Base-by-base conservation (phyloP, 2,797 vertebrate species). In the Parambassis ranga region DNA sequence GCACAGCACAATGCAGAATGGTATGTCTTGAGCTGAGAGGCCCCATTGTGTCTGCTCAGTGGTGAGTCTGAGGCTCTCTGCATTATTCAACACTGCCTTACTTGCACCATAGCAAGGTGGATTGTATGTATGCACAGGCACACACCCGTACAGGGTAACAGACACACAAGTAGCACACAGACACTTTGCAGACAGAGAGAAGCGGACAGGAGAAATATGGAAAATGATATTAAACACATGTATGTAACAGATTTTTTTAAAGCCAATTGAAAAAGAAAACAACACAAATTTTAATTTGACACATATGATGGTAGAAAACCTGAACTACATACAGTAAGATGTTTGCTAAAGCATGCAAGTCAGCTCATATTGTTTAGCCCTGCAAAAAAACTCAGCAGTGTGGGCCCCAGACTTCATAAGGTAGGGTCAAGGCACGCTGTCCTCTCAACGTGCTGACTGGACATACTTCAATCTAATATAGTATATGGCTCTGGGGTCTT, bases 31-130 rank as follows among this genome's bases (percentile, higher is more conserved):
- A 72, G 64, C 64, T 63, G 65, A 71, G 81, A 75, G 82, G 76
- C 70, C 64, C 65, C 77, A 75, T 83, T 79, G 76, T 76, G 61
- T 72, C 65, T 53, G 71, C 82, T 81, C 76, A 78, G 82, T 62
- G 61, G 73, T 49, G 55, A 83, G 69, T 73, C 66, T 46, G 38
- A 79, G 62, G 51, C 63, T 64, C 50, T 65, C 75, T 87, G 72
- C 84, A 89, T 84, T 86, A 90, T 89, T 87, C 73, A 89, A 35
- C 70, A 24, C 65, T 16, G 67, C 71, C 41, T 67, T 86, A 81
- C 80, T 83, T 86, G 88, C 82, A 84, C 32, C 59, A 65, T 26
- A 55, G 55, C 47, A 22, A 51, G 72, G 62, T 68, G 77, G 61
- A 65, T 43, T 71, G 51, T 76, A 70, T 84, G 56, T 70, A 78